Percentiles rank a stretch among this genome's conserved stretches.
phyloP scores from a whole-genome alignment of 1,140 invertebrate species.

The Tetragnatha versicolor region DNA sequence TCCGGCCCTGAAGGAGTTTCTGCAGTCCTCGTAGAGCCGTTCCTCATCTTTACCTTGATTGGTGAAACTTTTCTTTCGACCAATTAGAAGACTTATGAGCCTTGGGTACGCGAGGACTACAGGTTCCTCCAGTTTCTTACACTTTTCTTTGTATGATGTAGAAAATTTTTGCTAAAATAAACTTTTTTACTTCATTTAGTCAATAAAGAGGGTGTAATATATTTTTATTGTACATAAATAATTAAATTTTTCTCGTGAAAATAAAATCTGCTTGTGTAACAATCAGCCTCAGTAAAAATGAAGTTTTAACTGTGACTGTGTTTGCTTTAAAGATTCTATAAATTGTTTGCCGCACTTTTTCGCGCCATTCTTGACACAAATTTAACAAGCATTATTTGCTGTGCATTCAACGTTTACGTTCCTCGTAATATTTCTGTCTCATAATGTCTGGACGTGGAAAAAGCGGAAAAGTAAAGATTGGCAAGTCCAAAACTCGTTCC shows the following conservation, averaged over 20 bases:
- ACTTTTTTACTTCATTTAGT: background rate
- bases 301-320: background rate
- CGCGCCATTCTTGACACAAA: background rate
- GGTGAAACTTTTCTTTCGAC: too few relatives aligned
- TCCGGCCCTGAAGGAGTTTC: too few relatives aligned
- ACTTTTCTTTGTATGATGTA: background rate
- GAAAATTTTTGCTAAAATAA: background rate
- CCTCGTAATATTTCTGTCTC: background rate
- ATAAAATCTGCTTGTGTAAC: too few relatives aligned
- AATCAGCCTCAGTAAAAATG: background rate
- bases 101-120: too few relatives aligned
- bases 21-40: too few relatives aligned
- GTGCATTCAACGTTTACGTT: background rate
- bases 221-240: too few relatives aligned
- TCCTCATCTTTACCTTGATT: too few relatives aligned
- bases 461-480: conserved; percentile 68
- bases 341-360: background rate
- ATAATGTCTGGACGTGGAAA: conserved; percentile 67
- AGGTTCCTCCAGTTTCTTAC: too few relatives aligned
- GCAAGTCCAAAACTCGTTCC: conserved; percentile 70
- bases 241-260: too few relatives aligned
- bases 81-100: too few relatives aligned
- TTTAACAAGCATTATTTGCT: background rate
- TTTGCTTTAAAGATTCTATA: background rate
- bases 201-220: background rate